Percentiles rank a stretch among this genome's conserved stretches.
Evolutionary conservation across 2,888 invertebrate species (phyloP).

Genomic region (Acronicta alni): DNA sequence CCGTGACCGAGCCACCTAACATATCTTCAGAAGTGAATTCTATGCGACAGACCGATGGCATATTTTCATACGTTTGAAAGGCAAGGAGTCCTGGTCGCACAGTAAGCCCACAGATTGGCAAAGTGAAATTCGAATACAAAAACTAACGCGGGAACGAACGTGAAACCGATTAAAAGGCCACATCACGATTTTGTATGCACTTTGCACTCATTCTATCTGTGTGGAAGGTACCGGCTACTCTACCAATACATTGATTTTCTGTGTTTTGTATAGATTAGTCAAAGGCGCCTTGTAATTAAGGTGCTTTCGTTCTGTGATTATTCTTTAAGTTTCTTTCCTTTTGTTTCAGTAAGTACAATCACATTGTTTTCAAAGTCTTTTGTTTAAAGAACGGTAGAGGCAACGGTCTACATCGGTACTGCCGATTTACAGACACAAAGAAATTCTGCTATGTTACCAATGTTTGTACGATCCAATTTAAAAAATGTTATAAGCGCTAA

Average conservation of each 20-base stretch:
- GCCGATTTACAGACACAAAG: constrained; percentile 47
- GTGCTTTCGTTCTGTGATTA: constrained; percentile 72
- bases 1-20: constrained; percentile 55
- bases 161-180: constrained; percentile 89
- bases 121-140: constrained; percentile 87
- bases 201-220: constrained; percentile 86
- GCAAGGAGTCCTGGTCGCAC: constrained; percentile 66
- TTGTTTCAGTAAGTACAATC: constrained; percentile 56
- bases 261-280: constrained; percentile 79
- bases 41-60: constrained; percentile 69
- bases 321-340: constrained; percentile 63
- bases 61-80: constrained; percentile 65
- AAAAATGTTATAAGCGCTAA: constrained; percentile 66
- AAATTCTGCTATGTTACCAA: constrained; percentile 48
- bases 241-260: constrained; percentile 80
- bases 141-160: constrained; percentile 86
- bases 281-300: constrained; percentile 83
- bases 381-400: constrained; percentile 51
- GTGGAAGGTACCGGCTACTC: constrained; percentile 75
- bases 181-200: constrained; percentile 89
- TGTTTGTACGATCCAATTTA: constrained; percentile 59
- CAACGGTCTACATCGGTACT: constrained; percentile 42
- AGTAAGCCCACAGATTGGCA: constrained; percentile 81
- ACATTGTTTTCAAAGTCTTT: constrained; percentile 57
- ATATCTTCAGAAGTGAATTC: constrained; percentile 66